Conservation (phyloP, 2,888 invertebrate species). For the Ptychoptera albimana region DNA sequence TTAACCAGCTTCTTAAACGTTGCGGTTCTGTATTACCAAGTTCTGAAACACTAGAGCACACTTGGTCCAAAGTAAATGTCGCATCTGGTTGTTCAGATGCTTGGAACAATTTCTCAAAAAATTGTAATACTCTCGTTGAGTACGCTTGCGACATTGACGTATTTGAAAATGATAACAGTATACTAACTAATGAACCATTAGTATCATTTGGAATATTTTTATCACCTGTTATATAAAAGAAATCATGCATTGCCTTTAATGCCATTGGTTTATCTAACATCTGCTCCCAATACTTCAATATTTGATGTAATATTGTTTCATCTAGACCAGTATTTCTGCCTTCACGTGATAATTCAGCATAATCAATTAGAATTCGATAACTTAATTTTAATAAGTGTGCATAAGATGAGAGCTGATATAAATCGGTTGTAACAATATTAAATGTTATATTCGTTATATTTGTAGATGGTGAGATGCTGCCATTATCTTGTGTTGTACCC, state of each 20-base stretch:
- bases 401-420: constrained; percentile 46
- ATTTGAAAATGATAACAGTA: constrained; percentile 66
- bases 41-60: constrained; percentile 50
- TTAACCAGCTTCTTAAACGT: constrained; percentile 46
- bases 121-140: constrained; percentile 61
- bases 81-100: constrained; percentile 43
- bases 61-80: constrained; percentile 44
- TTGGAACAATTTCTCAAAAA: constrained; percentile 59
- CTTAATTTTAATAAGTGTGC: constrained; percentile 47
- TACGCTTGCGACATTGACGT: constrained; percentile 54
- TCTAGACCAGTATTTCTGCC: constrained; percentile 20
- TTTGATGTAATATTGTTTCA: constrained; percentile 23
- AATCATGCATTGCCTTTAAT: constrained; percentile 63
- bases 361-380: constrained; percentile 48
- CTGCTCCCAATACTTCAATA: constrained; percentile 64
- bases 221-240: constrained; percentile 47
- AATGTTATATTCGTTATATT: not conserved
- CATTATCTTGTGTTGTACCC: constrained; percentile 6
- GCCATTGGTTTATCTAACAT: constrained; percentile 70
- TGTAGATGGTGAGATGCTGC: not conserved
- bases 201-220: too few relatives aligned
- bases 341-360: constrained; percentile 29
- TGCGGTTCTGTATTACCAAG: constrained; percentile 46
- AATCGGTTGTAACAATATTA: constrained; percentile 32
- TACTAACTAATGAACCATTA: constrained; percentile 53